phyloP scores from a whole-genome alignment of 2,113 vertebrate genomes.

The Rousettus leschenaultii region DNA sequence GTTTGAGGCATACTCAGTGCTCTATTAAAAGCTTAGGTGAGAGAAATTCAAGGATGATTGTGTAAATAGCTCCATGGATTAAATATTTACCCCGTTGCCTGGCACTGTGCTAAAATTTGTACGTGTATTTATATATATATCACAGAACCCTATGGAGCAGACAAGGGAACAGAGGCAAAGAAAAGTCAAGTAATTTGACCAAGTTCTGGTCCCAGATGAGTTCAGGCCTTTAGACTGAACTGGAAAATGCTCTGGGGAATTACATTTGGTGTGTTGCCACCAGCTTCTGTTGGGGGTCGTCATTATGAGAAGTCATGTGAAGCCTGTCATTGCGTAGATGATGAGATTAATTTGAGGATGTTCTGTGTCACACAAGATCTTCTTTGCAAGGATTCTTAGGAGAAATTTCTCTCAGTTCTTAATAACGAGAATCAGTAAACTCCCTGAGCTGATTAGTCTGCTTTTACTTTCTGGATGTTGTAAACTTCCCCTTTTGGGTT shows the following conservation, averaged over 20 bases:
- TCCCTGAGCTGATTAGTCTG: background rate
- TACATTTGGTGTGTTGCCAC: background rate
- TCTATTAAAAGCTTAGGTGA: background rate
- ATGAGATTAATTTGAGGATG: background rate
- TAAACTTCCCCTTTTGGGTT: background rate
- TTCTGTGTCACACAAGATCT: background rate
- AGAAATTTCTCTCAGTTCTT: background rate
- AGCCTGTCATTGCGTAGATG: background rate
- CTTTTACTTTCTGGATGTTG: background rate
- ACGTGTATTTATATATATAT: background rate
- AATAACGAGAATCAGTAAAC: background rate
- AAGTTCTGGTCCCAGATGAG: background rate
- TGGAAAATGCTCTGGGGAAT: background rate
- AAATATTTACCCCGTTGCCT: background rate
- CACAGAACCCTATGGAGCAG: background rate
- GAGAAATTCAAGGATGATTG: background rate
- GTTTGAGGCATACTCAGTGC: background rate
- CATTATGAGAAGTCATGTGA: background rate
- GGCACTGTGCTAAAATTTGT: background rate
- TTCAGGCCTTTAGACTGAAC: background rate
- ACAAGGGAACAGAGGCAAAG: background rate
- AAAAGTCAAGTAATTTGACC: background rate
- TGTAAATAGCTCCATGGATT: background rate
- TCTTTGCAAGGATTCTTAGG: background rate
- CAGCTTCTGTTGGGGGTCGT: background rate